Evolutionary conservation across 2,888 invertebrate genomes (phyloP), one percentile per base, ranked within the genome.

Genomic region (Yponomeuta sedellus): DNA sequence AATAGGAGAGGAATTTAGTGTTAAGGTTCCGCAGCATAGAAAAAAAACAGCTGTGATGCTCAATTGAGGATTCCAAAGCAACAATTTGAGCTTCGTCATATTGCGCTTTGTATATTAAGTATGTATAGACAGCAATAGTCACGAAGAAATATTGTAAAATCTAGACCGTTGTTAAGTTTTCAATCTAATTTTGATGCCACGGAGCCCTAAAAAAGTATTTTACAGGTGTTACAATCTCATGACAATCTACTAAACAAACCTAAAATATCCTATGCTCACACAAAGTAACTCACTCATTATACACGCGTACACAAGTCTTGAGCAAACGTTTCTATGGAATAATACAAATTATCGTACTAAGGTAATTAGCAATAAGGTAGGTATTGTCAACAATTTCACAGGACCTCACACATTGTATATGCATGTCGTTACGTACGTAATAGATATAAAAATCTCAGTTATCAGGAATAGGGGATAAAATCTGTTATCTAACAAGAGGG

Each of bases 321-420:
- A 90, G 90, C 90, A 90, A 88, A 72, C 72, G 85, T 86, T 84
- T 83, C 44, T 71, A 77, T 75, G 81, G 82, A 85, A 82, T 65
- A 66, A 67, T 86, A 87, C 80, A 85, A 83, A 79, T 75, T 78
- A 82, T 79, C 81, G 82, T 78, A 84, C 78, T 76, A 73, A 16
- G 44, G 44, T 52, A 52, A 52, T 52, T 52, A 75, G 70, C 76
- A 52, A 52, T 76, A 76, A 82, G 83, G 88, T 91, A 82, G 83
- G 88, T 91, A 91, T 91, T 91, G 90, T 91, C 90, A 88, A 87
- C 83, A 80, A 81, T 52, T 86, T 88, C 87, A 86, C 86, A 81
- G 79, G 82, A 83, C 79, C 77, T 79, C 80, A 73, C 73, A 79
- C 78, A 78, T 81, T 81, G 73, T 77, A 25, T 19, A 56, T 61